Evolutionary conservation across 2,797 vertebrate species (phyloP), one percentile per base, ranked within the genome.

Genomic region (Characodon lateralis): DNA sequence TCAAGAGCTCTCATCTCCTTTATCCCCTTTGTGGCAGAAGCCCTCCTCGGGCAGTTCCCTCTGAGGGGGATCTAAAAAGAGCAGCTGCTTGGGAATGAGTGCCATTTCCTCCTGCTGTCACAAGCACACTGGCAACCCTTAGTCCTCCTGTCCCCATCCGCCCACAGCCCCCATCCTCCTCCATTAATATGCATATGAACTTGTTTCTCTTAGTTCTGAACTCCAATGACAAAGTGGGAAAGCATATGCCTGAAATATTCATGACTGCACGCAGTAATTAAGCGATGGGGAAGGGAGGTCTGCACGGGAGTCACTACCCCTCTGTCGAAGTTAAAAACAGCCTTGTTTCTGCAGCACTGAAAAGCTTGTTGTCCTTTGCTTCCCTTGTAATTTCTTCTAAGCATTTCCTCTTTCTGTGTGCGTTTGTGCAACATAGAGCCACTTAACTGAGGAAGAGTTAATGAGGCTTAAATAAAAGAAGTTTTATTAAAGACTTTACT

Each of bases 171-270:
- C 80, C 35, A 9, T 43, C 26, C 16, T 39, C 74, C 53, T 85
- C 93, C 87, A 91, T 95, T 88, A 95, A 95, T 93, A 93, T 95
- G 95, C 95, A 95, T 93, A 96, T 93, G 93, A 95, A 94, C 96
- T 95, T 96, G 94, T 95, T 96, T 95, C 94, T 92, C 90, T 95
- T 96, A 95, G 94, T 95, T 95, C 95, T 93, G 81, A 89, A 93
- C 93, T 94, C 89, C 95, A 95, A 91, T 95, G 95, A 94, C 94
- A 93, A 94, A 94, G 94, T 90, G 93, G 93, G 95, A 95, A 97
- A 96, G 94, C 96, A 96, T 96, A 96, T 95, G 94, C 93, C 94
- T 95, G 94, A 96, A 96, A 95, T 96, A 96, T 94, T 95, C 94
- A 94, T 96, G 93, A 95, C 93, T 50, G 88, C 89, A 85, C 70